phyloP scores from a whole-genome alignment of 2,797 vertebrate genomes.

The Parauchenoglanis punctatus region DNA sequence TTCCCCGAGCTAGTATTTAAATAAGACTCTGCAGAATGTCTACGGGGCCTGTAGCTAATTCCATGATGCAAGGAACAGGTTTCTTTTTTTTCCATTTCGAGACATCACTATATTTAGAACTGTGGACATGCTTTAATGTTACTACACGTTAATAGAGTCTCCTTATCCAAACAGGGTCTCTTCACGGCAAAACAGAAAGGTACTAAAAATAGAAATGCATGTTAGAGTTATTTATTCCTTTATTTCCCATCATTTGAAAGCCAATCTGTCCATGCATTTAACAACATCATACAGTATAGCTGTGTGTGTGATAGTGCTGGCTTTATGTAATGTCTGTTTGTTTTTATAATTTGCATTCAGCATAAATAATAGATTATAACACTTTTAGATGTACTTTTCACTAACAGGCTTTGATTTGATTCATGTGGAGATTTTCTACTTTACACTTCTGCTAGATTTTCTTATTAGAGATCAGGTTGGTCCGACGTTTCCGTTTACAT shows the following conservation, averaged over 20 bases:
- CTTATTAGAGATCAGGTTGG: background rate
- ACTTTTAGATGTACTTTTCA: background rate
- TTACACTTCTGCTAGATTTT: background rate
- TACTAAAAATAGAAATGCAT: background rate
- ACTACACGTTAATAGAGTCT: background rate
- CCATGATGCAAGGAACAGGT: constrained; percentile 38
- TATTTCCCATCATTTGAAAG: constrained; percentile 2
- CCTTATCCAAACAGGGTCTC: background rate
- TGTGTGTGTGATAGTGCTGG: background rate
- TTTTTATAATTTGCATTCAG: background rate
- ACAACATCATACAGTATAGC: background rate
- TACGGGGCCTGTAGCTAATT: constrained; percentile 46
- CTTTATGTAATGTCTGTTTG: background rate
- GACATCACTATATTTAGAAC: constrained; percentile 41
- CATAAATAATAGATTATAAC: background rate
- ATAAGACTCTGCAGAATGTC: constrained; percentile 44
- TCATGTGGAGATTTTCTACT: background rate
- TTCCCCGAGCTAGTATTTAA: constrained; percentile 49
- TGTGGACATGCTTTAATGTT: constrained; percentile 16
- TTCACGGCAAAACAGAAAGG: background rate
- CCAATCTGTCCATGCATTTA: background rate
- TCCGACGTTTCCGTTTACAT: background rate
- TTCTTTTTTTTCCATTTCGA: constrained; percentile 32
- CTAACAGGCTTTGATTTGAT: background rate
- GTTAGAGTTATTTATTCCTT: constrained; percentile 1